These are phyloP conservation scores for Trichonephila clavata DNA, from an alignment of 1,140 invertebrate species.

Conservation along the genomic window DNA sequence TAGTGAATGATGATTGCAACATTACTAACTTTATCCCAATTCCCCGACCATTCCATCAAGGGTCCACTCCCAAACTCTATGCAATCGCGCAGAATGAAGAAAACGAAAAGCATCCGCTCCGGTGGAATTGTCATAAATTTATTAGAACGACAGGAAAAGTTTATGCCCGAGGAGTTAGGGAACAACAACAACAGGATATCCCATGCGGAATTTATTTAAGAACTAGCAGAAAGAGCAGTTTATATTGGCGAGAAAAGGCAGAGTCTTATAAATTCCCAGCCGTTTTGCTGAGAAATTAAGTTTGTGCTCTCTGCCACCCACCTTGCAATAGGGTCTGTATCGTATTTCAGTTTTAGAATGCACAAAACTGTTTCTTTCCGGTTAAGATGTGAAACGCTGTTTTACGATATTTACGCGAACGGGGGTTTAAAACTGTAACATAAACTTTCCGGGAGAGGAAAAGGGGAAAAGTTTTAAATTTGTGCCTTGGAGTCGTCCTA, in stretches of 20 bases:
- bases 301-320: not conserved
- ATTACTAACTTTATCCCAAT: not conserved
- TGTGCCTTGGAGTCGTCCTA: not conserved
- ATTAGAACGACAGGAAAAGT: conserved; percentile 10
- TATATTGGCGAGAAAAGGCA: not conserved
- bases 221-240: not conserved
- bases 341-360: not conserved
- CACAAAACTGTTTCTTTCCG: not conserved
- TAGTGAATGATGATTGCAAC: not conserved
- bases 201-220: conserved; percentile 9
- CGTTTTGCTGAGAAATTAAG: not conserved
- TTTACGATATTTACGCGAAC: not conserved
- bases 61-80: not conserved
- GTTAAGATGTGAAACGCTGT: not conserved
- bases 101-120: not conserved
- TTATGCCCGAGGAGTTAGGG: not conserved
- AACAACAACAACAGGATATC: not conserved
- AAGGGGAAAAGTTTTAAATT: not conserved
- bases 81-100: not conserved
- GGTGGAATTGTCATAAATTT: conserved; percentile 5
- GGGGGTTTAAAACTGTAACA: not conserved
- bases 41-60: not conserved
- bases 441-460: not conserved
- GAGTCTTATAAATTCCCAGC: not conserved
- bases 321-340: not conserved